Base-by-base conservation (phyloP, 2,888 invertebrate genomes). In the Pristionchus exspectatus region DNA sequence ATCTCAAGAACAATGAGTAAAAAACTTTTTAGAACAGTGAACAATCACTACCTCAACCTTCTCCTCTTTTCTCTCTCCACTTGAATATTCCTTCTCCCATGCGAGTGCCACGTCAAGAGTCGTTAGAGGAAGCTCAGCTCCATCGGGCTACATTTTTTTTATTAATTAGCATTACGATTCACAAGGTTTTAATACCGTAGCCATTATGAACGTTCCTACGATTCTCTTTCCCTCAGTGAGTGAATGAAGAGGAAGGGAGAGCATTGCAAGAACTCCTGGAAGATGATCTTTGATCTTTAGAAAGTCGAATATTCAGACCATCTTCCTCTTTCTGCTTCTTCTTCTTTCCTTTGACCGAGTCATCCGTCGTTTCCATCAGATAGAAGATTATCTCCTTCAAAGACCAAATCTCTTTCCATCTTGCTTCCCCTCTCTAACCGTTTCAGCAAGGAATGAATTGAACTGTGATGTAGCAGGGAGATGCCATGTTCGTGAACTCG, bases 351-450 rank as follows among this genome's bases (percentile, higher is more conserved):
- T 38, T 63, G n/a, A 12, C 54, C 69, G 30, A 38, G 18, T 87
- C 87, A 50, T 66, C 38, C 18, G 27, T 69, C 5, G 87, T 86
- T 27, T 92, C 90, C 74, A 93, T 90, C 14, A 94, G 87, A 90
- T 91, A 94, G 87, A 94, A 90, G 21, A 90, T 89, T 21, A 94
- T 92, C 18, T 90, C 92, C 93, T 93, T 90, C 87, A 92, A 72
- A 54, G 18, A 24, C 12, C 18, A 54, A 0, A 10, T 21, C 2
- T 63, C 3, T 5, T 66, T 24, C 16, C 33, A 54, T 10, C 24
- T 21, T n/a, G 14, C n/a, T 0, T 44, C n/a, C 14, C n/a, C 27
- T 54, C 7, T n/a, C 83, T 59, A 27, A 89, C 89, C 38, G 89
- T 44, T 18, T 81, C 66, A 30, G 56, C 44, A 0, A 89, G 81